Conservation (phyloP, 2,797 vertebrate species). For the Centroberyx gerrardi region DNA sequence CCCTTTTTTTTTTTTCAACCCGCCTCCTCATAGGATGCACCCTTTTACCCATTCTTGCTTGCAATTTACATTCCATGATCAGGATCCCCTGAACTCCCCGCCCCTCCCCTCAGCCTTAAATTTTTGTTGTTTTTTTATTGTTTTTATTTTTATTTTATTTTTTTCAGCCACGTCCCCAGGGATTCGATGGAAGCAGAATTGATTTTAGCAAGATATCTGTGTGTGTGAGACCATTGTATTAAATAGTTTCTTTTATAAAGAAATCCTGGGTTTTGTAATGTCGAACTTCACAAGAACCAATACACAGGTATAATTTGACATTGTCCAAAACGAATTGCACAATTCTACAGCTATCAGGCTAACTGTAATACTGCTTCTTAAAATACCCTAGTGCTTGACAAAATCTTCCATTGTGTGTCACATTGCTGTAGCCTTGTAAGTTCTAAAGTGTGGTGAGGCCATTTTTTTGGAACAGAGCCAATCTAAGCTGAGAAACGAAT, state of each 20-base stretch:
- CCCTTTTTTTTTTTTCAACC: conserved; percentile 45
- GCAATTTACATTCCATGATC: conserved; percentile 83
- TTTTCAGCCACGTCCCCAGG: background rate
- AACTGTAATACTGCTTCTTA: conserved; percentile 21
- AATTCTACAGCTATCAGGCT: conserved; percentile 27
- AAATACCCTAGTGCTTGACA: conserved; percentile 14
- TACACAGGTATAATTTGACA: background rate
- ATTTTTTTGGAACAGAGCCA: conserved; percentile 31
- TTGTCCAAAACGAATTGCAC: conserved; percentile 22
- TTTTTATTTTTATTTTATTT: conserved; percentile 23
- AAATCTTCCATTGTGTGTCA: conserved; percentile 24
- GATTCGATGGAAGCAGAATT: background rate
- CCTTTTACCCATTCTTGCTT: conserved; percentile 54
- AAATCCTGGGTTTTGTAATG: conserved; percentile 37
- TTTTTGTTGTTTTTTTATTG: background rate
- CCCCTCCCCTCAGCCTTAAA: conserved; percentile 65
- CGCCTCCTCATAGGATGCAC: conserved; percentile 42
- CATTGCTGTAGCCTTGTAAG: conserved; percentile 40
- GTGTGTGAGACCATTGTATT: conserved; percentile 16
- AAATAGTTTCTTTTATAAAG: conserved; percentile 67
- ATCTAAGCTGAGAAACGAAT: conserved; percentile 49
- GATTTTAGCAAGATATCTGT: background rate
- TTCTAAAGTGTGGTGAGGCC: conserved; percentile 2
- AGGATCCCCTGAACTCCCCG: conserved; percentile 39
- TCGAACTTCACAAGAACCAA: conserved; percentile 17